Conservation (phyloP, 1,140 invertebrate species). For the Lepidostoma basale region DNA sequence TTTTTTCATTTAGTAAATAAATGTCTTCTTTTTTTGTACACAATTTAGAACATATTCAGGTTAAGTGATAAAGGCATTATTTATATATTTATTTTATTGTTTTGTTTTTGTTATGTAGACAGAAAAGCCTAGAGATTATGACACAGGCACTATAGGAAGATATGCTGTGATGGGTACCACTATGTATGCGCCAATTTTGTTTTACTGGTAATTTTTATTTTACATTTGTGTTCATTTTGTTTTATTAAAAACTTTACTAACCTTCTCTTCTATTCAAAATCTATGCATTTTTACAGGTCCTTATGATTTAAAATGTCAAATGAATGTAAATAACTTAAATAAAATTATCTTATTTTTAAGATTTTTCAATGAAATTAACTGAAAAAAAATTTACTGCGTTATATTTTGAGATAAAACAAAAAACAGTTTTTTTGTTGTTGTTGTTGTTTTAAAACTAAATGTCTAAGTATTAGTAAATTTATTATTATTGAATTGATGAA, state of each 20-base stretch:
- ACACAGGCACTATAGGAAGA: slow-evolving; percentile 60
- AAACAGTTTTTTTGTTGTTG: no score
- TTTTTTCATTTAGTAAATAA: no score
- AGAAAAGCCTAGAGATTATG: slow-evolving; percentile 57
- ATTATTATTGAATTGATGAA: no score
- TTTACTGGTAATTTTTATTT: slow-evolving; percentile 62
- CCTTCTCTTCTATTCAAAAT: neutral
- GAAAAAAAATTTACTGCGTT: no score
- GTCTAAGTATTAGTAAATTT: no score
- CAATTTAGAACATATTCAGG: no score
- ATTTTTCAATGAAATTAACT: no score
- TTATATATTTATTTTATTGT: slow-evolving; percentile 41
- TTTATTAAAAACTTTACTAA: neutral
- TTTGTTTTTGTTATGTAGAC: slow-evolving; percentile 48
- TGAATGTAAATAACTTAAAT: neutral
- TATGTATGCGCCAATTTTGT: slow-evolving; percentile 66
- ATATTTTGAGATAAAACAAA: no score
- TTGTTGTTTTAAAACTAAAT: no score
- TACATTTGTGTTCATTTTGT: slow-evolving; percentile 26
- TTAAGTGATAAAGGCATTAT: no score
- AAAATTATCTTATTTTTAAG: neutral
- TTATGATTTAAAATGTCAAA: neutral
- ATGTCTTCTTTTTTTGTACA: no score
- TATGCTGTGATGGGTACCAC: slow-evolving; percentile 67
- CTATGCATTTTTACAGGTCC: neutral